Base-by-base conservation (phyloP, 2,113 vertebrate genomes). In the Phyllopteryx taeniolatus region DNA sequence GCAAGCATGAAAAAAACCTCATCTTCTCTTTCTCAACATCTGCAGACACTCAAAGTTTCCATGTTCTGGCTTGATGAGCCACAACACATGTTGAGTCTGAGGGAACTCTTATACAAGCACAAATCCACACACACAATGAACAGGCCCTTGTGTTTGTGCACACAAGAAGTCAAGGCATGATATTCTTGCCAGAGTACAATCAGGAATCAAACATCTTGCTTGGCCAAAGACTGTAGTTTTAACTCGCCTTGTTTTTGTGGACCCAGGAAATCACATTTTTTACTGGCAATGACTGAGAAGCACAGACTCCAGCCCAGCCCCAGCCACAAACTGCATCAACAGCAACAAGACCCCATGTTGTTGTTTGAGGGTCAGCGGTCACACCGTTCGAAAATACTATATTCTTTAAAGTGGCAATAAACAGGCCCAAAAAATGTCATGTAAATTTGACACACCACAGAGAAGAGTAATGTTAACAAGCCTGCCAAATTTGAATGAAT, bases 41-140 rank as follows among this genome's bases (percentile, higher is more conserved):
- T 91, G 89, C 82, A 88, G 83, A 68, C 83, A 81, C 86, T 90
- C 88, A 92, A 62, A 88, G 82, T 92, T 91, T 91, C 88, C 88
- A 88, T 88, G 87, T 92, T 87, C 83, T 82, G 80, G 73, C 76
- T 78, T 86, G 89, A 91, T 90, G 88, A 90, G 82, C 85, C 76
- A 80, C 86, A 90, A 86, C 89, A 90, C 83, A 88, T 88, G 89
- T 90, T 83, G 75, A 71, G 77, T 69, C 72, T 79, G 73, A 86
- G 76, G 17, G 61, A 83, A 76, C 19, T 68, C 79, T 73, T 67
- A 78, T 17, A 79, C 78, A 78, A 72, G 65, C 71, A 74, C 76
- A 69, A 44, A 64, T 64, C 75, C 76, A 53, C 51, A 8, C 68
- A 79, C 77, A 78, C 71, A 78, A 66, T 4, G 53, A 76, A 67